Conservation (phyloP, 2,888 invertebrate species). For the Eristalis intricaria region DNA sequence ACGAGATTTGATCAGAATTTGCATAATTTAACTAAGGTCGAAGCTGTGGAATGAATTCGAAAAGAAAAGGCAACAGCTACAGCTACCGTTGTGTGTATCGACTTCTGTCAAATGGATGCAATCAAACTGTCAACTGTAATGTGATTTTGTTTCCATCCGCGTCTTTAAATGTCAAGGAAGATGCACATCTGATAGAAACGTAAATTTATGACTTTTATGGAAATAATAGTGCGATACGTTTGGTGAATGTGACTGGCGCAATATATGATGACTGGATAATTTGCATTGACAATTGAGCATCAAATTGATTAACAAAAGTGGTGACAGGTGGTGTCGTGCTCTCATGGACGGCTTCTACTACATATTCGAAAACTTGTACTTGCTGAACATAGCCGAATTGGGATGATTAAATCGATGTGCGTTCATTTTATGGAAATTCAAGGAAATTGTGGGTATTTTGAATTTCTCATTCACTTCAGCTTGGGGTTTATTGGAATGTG, state of each 20-base stretch:
- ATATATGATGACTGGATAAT: neutral
- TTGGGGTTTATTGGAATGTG: neutral
- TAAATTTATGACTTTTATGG: slow-evolving; percentile 38
- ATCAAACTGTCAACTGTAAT: slow-evolving; percentile 13
- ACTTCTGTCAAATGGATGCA: neutral
- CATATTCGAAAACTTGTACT: neutral
- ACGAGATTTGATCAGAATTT: neutral
- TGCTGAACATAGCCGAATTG: neutral
- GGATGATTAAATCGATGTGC: neutral
- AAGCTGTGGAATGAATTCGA: neutral
- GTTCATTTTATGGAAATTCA: neutral
- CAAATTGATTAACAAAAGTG: neutral
- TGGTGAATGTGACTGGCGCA: slow-evolving; percentile 22
- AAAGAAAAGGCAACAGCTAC: neutral
- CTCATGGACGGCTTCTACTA: too few relatives aligned
- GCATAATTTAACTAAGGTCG: neutral
- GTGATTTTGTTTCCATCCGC: neutral
- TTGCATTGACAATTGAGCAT: slow-evolving; percentile 4
- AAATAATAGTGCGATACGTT: neutral
- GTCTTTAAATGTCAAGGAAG: slow-evolving; percentile 30
- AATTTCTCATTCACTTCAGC: neutral
- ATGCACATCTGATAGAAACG: slow-evolving; percentile 6
- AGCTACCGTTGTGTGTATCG: slow-evolving; percentile 1
- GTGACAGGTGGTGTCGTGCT: neutral
- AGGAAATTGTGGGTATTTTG: neutral